phyloP scores from a whole-genome alignment of 2,113 vertebrate species.

The Kryptolebias marmoratus region DNA sequence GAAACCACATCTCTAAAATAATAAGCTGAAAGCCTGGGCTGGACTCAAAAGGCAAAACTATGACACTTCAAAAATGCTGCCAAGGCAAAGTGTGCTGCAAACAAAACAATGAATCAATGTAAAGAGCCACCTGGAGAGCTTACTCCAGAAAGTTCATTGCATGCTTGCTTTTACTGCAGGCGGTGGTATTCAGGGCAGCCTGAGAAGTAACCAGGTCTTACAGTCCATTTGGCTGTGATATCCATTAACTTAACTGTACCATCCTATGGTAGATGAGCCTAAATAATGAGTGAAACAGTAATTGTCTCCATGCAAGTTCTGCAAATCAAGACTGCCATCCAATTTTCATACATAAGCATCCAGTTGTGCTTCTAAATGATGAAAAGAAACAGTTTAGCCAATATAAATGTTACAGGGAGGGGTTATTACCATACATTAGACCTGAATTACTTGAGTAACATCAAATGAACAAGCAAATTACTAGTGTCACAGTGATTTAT shows the following conservation, averaged over 20 bases:
- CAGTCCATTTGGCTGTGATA: constrained; percentile 64
- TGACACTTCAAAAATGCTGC: constrained; percentile 65
- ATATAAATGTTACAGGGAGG: constrained; percentile 3
- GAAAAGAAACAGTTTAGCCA: neutral
- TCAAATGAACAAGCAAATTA: neutral
- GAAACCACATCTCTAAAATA: constrained; percentile 62
- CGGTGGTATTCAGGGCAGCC: constrained; percentile 67
- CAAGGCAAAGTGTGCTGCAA: constrained; percentile 71
- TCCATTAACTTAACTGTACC: constrained; percentile 63
- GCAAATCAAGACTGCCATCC: constrained; percentile 15
- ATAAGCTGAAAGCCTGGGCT: constrained; percentile 64
- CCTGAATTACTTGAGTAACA: neutral
- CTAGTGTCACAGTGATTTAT: neutral
- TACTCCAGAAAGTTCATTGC: constrained; percentile 61
- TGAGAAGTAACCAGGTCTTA: constrained; percentile 45
- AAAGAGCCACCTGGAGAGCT: constrained; percentile 74
- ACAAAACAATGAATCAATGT: constrained; percentile 75
- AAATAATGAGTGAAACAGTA: constrained; percentile 48
- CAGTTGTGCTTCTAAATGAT: constrained; percentile 9
- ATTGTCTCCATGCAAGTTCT: constrained; percentile 49
- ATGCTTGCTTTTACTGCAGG: constrained; percentile 39
- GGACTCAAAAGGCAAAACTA: constrained; percentile 53
- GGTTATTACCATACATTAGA: neutral
- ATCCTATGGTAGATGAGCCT: constrained; percentile 60
- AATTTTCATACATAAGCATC: neutral